Evolutionary conservation across 2,888 invertebrate species (phyloP).

Genomic region (Andricus quercusramuli): DNA sequence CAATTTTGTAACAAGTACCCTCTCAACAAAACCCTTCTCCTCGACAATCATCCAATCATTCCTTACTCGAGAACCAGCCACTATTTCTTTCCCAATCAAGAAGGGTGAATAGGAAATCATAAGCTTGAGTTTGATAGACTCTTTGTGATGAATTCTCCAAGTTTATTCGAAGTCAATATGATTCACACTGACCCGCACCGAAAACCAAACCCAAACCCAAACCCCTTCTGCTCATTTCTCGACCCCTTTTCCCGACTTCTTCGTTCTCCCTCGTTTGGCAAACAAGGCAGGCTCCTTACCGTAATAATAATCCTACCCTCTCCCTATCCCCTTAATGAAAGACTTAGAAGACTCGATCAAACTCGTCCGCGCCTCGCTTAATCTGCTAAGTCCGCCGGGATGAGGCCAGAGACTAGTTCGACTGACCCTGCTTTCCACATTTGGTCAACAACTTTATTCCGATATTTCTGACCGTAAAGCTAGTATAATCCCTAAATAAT

Average conservation of each 20-base stretch:
- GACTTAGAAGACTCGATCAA: slow-evolving; percentile 78
- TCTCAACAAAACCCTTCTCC: not conserved
- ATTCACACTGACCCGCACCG: slow-evolving; percentile 51
- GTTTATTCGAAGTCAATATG: slow-evolving; percentile 49
- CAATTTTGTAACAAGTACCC: slow-evolving; percentile 80
- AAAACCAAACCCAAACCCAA: slow-evolving; percentile 57
- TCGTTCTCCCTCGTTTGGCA: slow-evolving; percentile 72
- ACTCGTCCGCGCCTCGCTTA: slow-evolving; percentile 74
- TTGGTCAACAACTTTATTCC: slow-evolving; percentile 59
- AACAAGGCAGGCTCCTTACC: slow-evolving; percentile 72
- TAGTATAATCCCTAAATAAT: slow-evolving; percentile 65
- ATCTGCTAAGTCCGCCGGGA: slow-evolving; percentile 75
- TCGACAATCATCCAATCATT: slow-evolving; percentile 28
- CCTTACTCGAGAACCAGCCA: not conserved
- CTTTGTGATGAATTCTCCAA: slow-evolving; percentile 55
- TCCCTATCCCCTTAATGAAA: slow-evolving; percentile 75
- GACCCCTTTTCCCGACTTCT: slow-evolving; percentile 68
- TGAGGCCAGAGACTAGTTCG: slow-evolving; percentile 52
- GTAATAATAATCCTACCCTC: slow-evolving; percentile 75
- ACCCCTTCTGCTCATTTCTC: slow-evolving; percentile 51
- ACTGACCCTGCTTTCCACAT: slow-evolving; percentile 51
- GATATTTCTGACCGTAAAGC: slow-evolving; percentile 51
- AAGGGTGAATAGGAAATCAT: slow-evolving; percentile 29
- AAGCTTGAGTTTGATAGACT: slow-evolving; percentile 57
- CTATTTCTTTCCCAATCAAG: slow-evolving; percentile 26